Evolutionary conservation across 2,888 invertebrate species (phyloP), one percentile per base, ranked within the genome.

Genomic region (Leptopterna dolabrata): DNA sequence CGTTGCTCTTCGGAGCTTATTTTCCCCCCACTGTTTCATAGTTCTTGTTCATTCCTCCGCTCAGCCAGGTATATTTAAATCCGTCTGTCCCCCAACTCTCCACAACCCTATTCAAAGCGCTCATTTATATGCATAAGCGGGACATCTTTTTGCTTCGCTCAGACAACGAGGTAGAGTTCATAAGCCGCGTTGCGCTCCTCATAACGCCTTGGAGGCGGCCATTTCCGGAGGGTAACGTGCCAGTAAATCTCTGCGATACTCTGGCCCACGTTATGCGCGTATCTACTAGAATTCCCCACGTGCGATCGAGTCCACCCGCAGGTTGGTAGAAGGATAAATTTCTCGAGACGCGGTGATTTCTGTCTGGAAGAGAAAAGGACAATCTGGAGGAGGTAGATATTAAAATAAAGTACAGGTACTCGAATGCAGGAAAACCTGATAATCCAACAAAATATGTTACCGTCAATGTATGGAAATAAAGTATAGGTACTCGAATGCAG

Each of bases 121-220:
- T 78, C 78, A 45, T 78, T 78, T 78, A 78, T 78, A 78, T 78
- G 78, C 78, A 78, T 78, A 78, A 78, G 78, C 78, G 78, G 45
- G 43, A 45, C 78, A 78, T 78, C 78, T 78, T 78, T 78, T 78
- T 78, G 78, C 78, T 78, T 24, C 24, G 13, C 45, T 45, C 14
- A 41, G 78, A 78, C 78, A 78, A 45, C 78, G 78, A 4, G 11
- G 45, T n/a, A 73, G 71, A 78, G 78, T 78, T 78, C 78, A 78
- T 78, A 78, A 78, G 78, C 24, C 11, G n/a, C 78, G 78, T 41
- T 73, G 36, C 24, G 11, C 43, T 24, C 11, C 41, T 29, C 73
- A 73, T 36, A 73, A 78, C 45, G 78, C 43, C 78, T 24, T 24
- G 63, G 41, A 45, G 78, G 78, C 45, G n/a, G 45, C 27, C 78